Percentiles rank a stretch among this genome's conserved stretches.
Evolutionary conservation across 2,888 invertebrate genomes (phyloP).

Genomic region (Pecten maximus): DNA sequence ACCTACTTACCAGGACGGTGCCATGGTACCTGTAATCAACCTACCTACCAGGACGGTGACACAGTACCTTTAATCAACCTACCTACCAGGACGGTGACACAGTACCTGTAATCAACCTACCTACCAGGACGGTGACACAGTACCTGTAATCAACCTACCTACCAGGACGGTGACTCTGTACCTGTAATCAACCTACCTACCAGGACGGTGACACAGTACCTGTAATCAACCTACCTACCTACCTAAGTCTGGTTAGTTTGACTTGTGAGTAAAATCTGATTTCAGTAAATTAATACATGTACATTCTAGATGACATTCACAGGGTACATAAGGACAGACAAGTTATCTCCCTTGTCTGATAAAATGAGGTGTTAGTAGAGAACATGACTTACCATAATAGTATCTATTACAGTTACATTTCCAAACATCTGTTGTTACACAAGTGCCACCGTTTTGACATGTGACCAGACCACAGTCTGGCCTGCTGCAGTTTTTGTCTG

Average conservation of each 20-base stretch:
- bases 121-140: too few relatives aligned
- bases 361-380: too few relatives aligned
- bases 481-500: constrained; percentile 67
- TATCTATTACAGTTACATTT: constrained; percentile 52
- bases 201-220: neutral
- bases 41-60: too few relatives aligned
- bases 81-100: too few relatives aligned
- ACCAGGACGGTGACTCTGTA: too few relatives aligned
- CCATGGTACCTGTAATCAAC: too few relatives aligned
- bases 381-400: constrained; percentile 50
- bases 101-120: too few relatives aligned
- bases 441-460: constrained; percentile 68
- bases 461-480: constrained; percentile 64
- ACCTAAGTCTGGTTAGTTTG: neutral
- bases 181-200: neutral
- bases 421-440: constrained; percentile 60
- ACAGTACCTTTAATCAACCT: too few relatives aligned
- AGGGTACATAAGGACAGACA: neutral
- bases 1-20: too few relatives aligned
- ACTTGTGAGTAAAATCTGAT: neutral
- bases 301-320: neutral
- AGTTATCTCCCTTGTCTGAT: neutral
- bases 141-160: too few relatives aligned
- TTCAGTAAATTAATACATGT: too few relatives aligned
- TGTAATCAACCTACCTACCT: neutral